Base-by-base conservation (phyloP, 2,888 invertebrate genomes). In the Stenodema calcarata region DNA sequence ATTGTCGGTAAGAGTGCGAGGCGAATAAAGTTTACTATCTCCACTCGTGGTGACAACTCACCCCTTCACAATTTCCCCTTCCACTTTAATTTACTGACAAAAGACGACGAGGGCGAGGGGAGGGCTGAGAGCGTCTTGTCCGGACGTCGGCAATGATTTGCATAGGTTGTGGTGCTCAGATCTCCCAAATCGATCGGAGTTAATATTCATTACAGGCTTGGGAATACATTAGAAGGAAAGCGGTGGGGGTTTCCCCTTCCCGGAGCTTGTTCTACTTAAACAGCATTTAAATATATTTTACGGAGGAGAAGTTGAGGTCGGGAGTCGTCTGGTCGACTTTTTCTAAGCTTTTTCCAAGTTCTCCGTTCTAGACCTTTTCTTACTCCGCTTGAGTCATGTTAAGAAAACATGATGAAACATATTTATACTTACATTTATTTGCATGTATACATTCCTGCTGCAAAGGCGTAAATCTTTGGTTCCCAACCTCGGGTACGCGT, bases 141-240 rank as follows among this genome's bases (percentile, higher is more conserved):
- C 35, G 62, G 78, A 78, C 44, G 78, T 78, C 78, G 78, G 78
- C 79, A 79, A 78, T 86, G 78, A 86, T 86, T 86, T 86, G 86
- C 86, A 86, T 86, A 86, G 86, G 79, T 79, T 79, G 50, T 78
- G 80, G 80, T 54, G 62, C 86, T 79, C 47, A 87, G 87, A 87
- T 87, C 87, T 82, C 82, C 87, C 85, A 87, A 85, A 87, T 87
- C 87, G 87, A 87, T 87, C 87, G 82, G 50, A 78, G 76, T 87
- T 84, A 84, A 87, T 87, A 87, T 87, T 87, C 87, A 87, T 87
- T 87, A 87, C 83, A 84, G 87, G 87, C 79, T 42, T 18, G 73
- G 30, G 87, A 87, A 87, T 87, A 87, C 80, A 87, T 87, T 87
- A 87, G 73, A 69, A 16, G 30, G 35, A n/a, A 9, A 27, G 50